Percentiles rank a stretch among this genome's conserved stretches.
These are phyloP conservation scores for Arrhopalites spinosus DNA, from an alignment of 2,888 invertebrate genomes.

Conservation along the genomic window DNA sequence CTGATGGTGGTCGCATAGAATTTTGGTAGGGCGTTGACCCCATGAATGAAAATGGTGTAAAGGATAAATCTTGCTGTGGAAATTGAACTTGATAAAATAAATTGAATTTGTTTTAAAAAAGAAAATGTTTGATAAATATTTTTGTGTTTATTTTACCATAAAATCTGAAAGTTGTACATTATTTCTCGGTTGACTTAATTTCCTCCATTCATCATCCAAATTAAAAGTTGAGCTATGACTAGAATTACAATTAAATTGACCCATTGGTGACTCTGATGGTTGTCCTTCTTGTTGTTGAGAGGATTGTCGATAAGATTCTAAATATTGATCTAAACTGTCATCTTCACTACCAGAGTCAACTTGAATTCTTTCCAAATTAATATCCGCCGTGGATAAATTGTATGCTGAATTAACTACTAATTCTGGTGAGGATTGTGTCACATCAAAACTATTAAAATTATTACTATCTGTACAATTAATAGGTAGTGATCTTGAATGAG, in stretches of 20 bases:
- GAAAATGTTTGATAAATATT: no score
- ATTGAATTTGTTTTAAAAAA: no score
- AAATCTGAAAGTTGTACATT: not conserved
- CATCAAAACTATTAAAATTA: not conserved
- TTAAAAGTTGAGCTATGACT: not conserved
- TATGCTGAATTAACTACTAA: not conserved
- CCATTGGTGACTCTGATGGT: not conserved
- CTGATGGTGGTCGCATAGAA: not conserved
- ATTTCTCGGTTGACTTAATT: slow-evolving; percentile 2
- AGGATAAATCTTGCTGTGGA: not conserved
- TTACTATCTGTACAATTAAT: not conserved
- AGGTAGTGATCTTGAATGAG: not conserved
- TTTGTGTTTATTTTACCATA: not conserved
- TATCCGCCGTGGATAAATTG: not conserved
- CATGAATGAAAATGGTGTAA: not conserved
- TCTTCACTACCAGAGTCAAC: not conserved
- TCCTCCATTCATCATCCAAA: slow-evolving; percentile 10
- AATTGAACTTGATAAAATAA: not conserved
- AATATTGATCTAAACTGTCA: slow-evolving; percentile 11
- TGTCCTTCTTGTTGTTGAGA: not conserved
- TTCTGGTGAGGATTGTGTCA: not conserved
- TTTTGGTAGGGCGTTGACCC: not conserved
- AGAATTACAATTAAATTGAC: not conserved
- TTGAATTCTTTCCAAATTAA: not conserved
- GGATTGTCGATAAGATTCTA: not conserved